phyloP scores from a whole-genome alignment of 2,888 invertebrate genomes.

The Mechanitis mazaeus region DNA sequence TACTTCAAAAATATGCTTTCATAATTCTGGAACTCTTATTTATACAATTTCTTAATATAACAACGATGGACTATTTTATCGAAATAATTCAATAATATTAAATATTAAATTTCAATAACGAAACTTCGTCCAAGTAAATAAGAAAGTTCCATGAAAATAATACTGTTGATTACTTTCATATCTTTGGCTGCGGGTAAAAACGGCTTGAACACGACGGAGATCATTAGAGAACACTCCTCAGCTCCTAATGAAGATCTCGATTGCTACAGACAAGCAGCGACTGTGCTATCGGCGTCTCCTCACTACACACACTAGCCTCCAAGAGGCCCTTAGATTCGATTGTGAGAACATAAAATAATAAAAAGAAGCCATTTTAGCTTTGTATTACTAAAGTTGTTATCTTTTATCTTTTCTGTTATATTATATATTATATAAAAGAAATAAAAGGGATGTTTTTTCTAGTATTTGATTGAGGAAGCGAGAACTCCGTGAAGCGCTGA shows the following conservation, averaged over 20 bases:
- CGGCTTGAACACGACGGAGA: constrained; percentile 36
- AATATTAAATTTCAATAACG: background rate
- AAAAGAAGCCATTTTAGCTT: constrained; percentile 8
- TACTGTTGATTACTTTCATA: constrained; percentile 10
- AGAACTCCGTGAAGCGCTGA: constrained; percentile 33
- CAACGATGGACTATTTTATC: too few relatives aligned
- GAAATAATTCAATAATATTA: too few relatives aligned
- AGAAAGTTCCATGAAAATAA: constrained; percentile 10
- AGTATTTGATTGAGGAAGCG: constrained; percentile 27
- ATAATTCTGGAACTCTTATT: too few relatives aligned
- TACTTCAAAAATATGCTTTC: too few relatives aligned
- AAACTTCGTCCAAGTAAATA: background rate
- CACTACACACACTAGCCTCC: constrained; percentile 19
- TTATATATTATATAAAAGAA: constrained; percentile 1
- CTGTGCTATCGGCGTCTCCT: constrained; percentile 28
- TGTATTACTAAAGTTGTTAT: background rate
- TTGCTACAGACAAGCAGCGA: constrained; percentile 38
- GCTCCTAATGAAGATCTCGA: constrained; percentile 68
- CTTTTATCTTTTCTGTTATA: constrained; percentile 10
- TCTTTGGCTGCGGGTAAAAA: constrained; percentile 18
- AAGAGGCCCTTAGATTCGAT: constrained; percentile 14
- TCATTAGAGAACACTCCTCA: constrained; percentile 53
- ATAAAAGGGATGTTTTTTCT: constrained; percentile 5
- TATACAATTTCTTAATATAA: too few relatives aligned
- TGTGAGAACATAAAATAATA: constrained; percentile 1